Evolutionary conservation across 2,113 vertebrate species (phyloP).

Genomic region (Pterocles orientalis): DNA sequence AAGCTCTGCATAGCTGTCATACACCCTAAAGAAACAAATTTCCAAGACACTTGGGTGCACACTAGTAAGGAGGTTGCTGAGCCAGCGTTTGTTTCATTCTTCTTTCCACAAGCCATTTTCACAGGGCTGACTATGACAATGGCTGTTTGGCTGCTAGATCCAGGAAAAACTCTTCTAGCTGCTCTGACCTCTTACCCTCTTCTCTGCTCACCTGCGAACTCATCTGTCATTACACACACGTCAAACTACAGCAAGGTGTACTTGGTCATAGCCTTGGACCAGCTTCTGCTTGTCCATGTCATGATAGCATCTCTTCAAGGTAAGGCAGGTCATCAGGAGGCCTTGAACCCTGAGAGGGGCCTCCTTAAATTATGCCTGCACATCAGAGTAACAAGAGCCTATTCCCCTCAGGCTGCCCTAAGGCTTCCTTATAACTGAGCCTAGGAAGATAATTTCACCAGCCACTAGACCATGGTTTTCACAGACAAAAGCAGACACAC

Average conservation of each 20-base stretch:
- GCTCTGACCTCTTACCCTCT: neutral
- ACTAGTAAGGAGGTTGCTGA: neutral
- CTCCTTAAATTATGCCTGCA: neutral
- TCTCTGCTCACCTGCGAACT: neutral
- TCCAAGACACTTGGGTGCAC: neutral
- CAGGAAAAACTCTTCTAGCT: neutral
- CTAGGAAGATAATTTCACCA: constrained; percentile 8
- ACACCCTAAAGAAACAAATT: neutral
- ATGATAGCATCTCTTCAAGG: neutral
- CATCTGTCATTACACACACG: neutral
- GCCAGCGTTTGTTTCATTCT: neutral
- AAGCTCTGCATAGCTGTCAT: neutral
- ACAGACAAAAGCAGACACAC: constrained; percentile 4
- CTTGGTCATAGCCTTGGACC: neutral
- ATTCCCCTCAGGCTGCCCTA: neutral
- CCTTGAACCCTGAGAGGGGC: neutral
- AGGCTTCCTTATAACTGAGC: neutral
- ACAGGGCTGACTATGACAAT: neutral
- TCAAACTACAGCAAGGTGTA: neutral
- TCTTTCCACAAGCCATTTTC: neutral
- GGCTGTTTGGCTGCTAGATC: neutral
- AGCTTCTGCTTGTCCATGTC: neutral
- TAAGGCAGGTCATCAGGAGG: neutral
- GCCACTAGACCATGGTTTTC: neutral
- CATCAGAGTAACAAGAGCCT: neutral